A percentile compares a stretch with the other conserved stretches of the same genome.
Evolutionary conservation across 2,113 vertebrate species (phyloP).

Genomic region (Paradisaea rubra): DNA sequence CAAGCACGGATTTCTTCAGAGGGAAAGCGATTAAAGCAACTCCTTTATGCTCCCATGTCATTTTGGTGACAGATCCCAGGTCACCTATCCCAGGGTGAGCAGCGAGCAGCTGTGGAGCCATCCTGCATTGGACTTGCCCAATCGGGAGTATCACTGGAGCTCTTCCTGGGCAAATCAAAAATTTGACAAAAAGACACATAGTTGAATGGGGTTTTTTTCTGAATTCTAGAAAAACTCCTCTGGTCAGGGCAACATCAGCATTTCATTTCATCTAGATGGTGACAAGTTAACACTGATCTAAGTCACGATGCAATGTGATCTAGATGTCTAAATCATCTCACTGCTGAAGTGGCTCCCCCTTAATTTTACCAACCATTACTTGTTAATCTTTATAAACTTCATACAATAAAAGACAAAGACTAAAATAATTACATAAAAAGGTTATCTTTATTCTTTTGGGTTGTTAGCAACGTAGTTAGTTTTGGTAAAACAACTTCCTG

Average conservation of each 20-base stretch:
- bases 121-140: neutral
- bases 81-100: neutral
- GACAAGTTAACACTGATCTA: neutral
- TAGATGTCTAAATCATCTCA: neutral
- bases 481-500: conserved; percentile 74
- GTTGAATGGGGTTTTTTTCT: neutral
- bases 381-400: neutral
- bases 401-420: conserved; percentile 52
- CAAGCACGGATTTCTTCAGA: neutral
- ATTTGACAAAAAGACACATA: neutral
- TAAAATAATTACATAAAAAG: conserved; percentile 74
- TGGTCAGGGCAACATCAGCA: neutral
- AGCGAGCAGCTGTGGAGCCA: neutral
- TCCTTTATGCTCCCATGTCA: neutral
- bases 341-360: neutral
- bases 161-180: neutral
- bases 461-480: conserved; percentile 70
- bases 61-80: neutral
- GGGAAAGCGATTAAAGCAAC: neutral
- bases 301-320: neutral
- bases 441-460: conserved; percentile 82
- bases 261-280: neutral
- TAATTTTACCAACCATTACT: neutral
- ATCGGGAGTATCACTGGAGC: neutral
- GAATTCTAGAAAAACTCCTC: neutral